phyloP scores from a whole-genome alignment of 2,113 vertebrate species.

The Oplegnathus fasciatus region DNA sequence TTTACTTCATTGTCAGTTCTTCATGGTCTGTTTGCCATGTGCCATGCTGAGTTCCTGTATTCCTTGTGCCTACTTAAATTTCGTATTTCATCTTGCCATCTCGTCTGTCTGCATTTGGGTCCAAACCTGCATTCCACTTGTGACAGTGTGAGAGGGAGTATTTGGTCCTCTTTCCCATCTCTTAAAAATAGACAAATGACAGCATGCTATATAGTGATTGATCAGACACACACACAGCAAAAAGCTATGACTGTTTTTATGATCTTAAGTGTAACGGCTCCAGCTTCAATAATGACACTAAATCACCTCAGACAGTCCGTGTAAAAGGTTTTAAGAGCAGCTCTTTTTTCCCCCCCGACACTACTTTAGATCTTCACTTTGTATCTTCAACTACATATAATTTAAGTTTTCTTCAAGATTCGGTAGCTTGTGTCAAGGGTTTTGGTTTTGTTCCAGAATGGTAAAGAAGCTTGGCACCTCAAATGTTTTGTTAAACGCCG shows the following conservation, averaged over 20 bases:
- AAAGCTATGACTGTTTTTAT: conserved; percentile 14
- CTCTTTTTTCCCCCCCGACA: neutral
- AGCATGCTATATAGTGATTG: neutral
- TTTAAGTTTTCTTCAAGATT: neutral
- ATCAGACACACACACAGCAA: neutral
- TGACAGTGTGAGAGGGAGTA: no score
- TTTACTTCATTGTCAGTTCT: no score
- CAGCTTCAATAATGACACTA: conserved; percentile 33
- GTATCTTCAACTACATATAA: neutral
- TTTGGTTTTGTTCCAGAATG: no score
- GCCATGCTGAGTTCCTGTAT: no score
- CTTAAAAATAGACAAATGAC: neutral
- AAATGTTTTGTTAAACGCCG: no score
- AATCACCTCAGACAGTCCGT: conserved; percentile 11
- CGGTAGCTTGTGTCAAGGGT: neutral
- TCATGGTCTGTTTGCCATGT: no score
- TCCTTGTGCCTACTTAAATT: no score
- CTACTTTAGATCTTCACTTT: neutral
- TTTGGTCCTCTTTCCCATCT: no score
- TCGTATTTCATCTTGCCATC: no score
- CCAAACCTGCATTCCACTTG: no score
- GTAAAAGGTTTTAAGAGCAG: neutral
- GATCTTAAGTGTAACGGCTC: conserved; percentile 9
- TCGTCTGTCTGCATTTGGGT: no score
- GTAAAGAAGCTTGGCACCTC: no score